Percentiles rank a stretch among this genome's conserved stretches.
Evolutionary conservation across 2,113 vertebrate species (phyloP).

Genomic region (Pedetes capensis): DNA sequence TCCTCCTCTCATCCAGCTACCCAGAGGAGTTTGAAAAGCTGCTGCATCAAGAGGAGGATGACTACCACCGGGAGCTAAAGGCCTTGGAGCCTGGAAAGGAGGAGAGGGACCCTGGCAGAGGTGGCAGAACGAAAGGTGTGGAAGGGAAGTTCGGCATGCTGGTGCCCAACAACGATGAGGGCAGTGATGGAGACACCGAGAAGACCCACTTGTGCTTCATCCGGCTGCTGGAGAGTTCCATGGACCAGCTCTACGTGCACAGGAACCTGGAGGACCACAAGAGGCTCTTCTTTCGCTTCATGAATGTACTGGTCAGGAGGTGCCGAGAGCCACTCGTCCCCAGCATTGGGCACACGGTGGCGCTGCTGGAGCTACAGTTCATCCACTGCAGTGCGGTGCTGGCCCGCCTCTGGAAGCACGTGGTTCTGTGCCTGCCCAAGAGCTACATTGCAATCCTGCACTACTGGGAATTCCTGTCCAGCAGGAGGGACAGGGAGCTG

Average conservation of each 20-base stretch:
- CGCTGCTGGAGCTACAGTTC: conserved; percentile 86
- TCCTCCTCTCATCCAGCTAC: conserved; percentile 81
- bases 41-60: conserved; percentile 82
- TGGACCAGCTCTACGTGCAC: conserved; percentile 82
- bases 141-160: conserved; percentile 86
- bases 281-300: conserved; percentile 85
- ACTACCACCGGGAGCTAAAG: conserved; percentile 78
- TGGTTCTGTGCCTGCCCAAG: conserved; percentile 83
- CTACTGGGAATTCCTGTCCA: conserved; percentile 86
- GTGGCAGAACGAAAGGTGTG: conserved; percentile 70
- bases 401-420: conserved; percentile 78
- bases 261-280: conserved; percentile 82
- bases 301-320: conserved; percentile 85
- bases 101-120: conserved; percentile 28
- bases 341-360: conserved; percentile 82
- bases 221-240: conserved; percentile 83
- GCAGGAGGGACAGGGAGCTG: conserved; percentile 72
- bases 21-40: conserved; percentile 83
- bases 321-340: conserved; percentile 81
- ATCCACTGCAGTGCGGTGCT: conserved; percentile 82
- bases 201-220: conserved; percentile 84
- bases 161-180: conserved; percentile 75
- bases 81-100: conserved; percentile 47
- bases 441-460: conserved; percentile 86
- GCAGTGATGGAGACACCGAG: conserved; percentile 43